phyloP scores from a whole-genome alignment of 1,140 invertebrate species.

The Drosophila arawakana region DNA sequence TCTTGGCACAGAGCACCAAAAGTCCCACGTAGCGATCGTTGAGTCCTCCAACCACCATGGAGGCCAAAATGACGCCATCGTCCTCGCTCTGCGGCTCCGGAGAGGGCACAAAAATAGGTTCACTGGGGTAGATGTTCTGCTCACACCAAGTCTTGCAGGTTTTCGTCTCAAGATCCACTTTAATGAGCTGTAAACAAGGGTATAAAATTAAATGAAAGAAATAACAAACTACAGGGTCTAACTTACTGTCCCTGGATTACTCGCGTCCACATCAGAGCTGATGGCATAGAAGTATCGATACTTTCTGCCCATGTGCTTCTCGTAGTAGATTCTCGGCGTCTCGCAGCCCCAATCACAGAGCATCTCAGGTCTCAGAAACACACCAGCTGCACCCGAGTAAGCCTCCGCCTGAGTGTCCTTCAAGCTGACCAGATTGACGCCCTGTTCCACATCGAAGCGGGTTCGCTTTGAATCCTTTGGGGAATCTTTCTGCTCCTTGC shows the following conservation, averaged over 20 bases:
- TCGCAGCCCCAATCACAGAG: conserved; percentile 92
- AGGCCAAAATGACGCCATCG: conserved; percentile 90
- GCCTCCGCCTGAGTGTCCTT: conserved; percentile 85
- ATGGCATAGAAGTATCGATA: conserved; percentile 96
- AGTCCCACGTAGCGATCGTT: conserved; percentile 88
- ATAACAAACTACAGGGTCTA: neutral
- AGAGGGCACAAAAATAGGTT: conserved; percentile 93
- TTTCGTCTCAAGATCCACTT: conserved; percentile 90
- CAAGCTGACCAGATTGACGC: conserved; percentile 85
- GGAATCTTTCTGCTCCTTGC: conserved; percentile 22
- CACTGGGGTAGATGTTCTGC: conserved; percentile 91
- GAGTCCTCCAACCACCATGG: conserved; percentile 88
- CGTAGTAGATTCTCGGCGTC: conserved; percentile 92
- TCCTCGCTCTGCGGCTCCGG: conserved; percentile 91
- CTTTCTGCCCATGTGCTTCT: conserved; percentile 85
- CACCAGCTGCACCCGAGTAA: conserved; percentile 84
- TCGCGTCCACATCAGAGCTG: conserved; percentile 92
- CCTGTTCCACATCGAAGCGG: conserved; percentile 37
- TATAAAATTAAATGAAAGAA: neutral
- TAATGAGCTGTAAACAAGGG: conserved; percentile 87
- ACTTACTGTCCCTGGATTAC: conserved; percentile 91
- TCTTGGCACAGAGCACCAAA: conserved; percentile 89
- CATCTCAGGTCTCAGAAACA: conserved; percentile 88
- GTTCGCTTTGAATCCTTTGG: conserved; percentile 22
- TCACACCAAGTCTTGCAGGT: conserved; percentile 90